A percentile compares a stretch with the other conserved stretches of the same genome.
Evolutionary conservation across 2,888 invertebrate genomes (phyloP).

Genomic region (Thereva nobilitata): DNA sequence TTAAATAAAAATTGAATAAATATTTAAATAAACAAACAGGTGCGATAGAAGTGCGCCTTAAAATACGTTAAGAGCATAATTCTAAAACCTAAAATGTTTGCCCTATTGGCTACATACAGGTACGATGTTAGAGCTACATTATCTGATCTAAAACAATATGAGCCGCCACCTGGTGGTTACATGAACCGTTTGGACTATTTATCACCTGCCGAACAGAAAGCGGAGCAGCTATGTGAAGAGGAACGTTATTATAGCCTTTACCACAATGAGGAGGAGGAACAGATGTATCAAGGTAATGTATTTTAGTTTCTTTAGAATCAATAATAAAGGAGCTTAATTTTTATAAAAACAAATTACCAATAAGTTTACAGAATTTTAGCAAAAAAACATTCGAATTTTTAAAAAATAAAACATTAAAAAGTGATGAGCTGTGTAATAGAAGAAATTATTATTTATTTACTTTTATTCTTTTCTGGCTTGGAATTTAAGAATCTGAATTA

Average conservation of each 20-base stretch:
- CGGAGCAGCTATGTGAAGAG: constrained; percentile 92
- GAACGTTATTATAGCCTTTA: constrained; percentile 90
- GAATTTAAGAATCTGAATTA: too few relatives aligned
- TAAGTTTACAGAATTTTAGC: too few relatives aligned
- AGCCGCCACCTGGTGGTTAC: constrained; percentile 77
- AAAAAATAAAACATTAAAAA: too few relatives aligned
- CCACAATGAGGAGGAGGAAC: constrained; percentile 85
- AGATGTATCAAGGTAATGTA: constrained; percentile 82
- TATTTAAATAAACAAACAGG: too few relatives aligned
- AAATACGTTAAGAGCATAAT: neutral
- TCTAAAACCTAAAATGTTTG: constrained; percentile 23
- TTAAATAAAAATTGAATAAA: too few relatives aligned
- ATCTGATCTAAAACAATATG: constrained; percentile 79
- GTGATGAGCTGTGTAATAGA: too few relatives aligned
- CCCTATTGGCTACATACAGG: constrained; percentile 60
- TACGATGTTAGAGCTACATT: constrained; percentile 94
- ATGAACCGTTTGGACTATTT: constrained; percentile 64
- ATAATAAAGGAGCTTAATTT: neutral
- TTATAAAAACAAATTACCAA: neutral
- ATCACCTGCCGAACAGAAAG: constrained; percentile 72
- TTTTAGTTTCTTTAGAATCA: constrained; percentile 36
- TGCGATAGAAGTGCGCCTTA: too few relatives aligned
- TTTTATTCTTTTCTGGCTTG: too few relatives aligned
- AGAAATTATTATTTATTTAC: too few relatives aligned
- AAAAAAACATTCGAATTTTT: too few relatives aligned